Evolutionary conservation across 2,797 vertebrate species (phyloP).

Genomic region (Tinamus major): DNA sequence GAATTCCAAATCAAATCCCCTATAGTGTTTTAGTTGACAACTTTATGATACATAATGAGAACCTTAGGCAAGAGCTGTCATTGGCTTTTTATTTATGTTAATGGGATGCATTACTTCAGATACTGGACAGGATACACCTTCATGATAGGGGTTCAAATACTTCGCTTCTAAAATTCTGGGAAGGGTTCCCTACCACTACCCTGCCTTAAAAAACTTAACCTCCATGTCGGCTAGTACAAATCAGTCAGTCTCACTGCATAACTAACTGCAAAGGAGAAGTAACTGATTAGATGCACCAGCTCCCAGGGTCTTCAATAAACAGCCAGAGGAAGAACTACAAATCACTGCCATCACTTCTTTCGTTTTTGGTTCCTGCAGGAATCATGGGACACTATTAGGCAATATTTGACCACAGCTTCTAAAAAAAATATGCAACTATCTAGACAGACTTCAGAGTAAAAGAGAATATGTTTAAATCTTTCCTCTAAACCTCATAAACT

Average conservation of each 20-base stretch:
- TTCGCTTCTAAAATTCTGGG: neutral
- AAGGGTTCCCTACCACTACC: neutral
- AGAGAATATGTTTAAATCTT: fast-evolving
- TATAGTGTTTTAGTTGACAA: neutral
- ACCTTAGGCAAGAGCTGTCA: neutral
- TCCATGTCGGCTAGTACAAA: neutral
- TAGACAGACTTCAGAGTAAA: neutral
- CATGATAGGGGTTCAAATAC: neutral
- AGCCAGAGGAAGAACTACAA: neutral
- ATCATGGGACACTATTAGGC: neutral
- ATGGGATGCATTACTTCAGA: neutral
- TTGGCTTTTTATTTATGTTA: neutral
- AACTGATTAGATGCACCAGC: neutral
- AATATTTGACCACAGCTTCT: neutral
- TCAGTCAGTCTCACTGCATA: neutral
- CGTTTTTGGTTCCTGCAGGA: neutral
- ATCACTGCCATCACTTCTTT: neutral
- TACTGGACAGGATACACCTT: neutral
- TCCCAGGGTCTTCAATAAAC: neutral
- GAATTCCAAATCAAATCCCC: neutral
- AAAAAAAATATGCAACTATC: neutral
- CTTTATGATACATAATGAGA: neutral
- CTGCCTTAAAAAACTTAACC: neutral
- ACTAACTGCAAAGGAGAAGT: neutral
- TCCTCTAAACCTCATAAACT: neutral